phyloP scores from a whole-genome alignment of 2,888 invertebrate species.

The Nomada ruficornis region DNA sequence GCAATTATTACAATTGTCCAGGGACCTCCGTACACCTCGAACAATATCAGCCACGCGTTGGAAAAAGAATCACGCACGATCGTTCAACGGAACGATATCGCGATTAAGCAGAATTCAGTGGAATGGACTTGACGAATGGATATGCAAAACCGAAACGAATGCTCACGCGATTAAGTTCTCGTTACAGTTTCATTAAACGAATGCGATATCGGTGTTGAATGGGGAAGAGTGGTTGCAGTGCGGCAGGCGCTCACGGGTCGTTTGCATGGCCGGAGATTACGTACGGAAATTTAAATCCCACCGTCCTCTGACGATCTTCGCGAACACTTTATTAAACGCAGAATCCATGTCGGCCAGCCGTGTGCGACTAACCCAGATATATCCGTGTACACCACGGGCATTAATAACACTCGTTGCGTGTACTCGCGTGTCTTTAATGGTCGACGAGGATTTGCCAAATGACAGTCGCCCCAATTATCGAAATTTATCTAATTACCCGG shows the following conservation, averaged over 20 bases:
- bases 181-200: constrained; percentile 29
- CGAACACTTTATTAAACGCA: constrained; percentile 59
- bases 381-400: constrained; percentile 30
- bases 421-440: constrained; percentile 48
- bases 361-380: constrained; percentile 54
- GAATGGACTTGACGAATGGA: background rate
- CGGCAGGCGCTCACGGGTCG: background rate
- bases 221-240: background rate
- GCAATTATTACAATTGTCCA: too few relatives aligned
- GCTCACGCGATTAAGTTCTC: constrained; percentile 13
- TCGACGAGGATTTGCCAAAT: constrained; percentile 49
- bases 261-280: constrained; percentile 23
- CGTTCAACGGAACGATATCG: background rate
- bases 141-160: constrained; percentile 6
- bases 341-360: constrained; percentile 34
- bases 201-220: constrained; percentile 16
- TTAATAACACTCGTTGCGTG: constrained; percentile 37
- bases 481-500: constrained; percentile 63
- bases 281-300: constrained; percentile 48
- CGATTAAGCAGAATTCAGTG: constrained; percentile 2
- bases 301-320: constrained; percentile 1
- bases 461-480: constrained; percentile 54
- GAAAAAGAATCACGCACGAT: background rate
- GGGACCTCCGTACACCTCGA: too few relatives aligned
- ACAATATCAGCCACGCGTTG: too few relatives aligned